These are phyloP conservation scores for Chrysocyon brachyurus DNA, from an alignment of 2,797 vertebrate genomes.

Conservation along the genomic window DNA sequence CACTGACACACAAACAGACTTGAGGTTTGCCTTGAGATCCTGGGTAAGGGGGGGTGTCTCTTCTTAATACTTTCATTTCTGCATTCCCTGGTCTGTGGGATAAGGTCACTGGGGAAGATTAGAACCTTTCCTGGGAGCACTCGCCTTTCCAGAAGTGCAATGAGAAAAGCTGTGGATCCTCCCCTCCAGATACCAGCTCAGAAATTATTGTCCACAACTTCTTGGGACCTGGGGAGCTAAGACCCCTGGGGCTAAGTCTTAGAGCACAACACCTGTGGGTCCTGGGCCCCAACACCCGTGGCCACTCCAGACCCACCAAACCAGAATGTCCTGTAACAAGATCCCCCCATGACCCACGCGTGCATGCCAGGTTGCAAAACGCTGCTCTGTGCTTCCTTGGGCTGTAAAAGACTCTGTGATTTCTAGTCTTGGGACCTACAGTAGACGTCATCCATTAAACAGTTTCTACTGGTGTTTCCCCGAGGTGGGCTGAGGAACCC, in stretches of 20 bases:
- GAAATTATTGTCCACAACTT: not conserved
- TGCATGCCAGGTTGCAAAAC: accelerated
- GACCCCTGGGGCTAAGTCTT: accelerated
- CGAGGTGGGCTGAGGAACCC: not conserved
- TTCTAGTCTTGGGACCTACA: not conserved
- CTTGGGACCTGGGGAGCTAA: accelerated
- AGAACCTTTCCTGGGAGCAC: not conserved
- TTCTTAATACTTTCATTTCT: accelerated
- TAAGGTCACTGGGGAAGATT: not conserved
- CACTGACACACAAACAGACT: not conserved
- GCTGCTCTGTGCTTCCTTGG: accelerated
- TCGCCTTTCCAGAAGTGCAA: not conserved
- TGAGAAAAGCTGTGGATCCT: not conserved
- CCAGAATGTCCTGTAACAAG: not conserved
- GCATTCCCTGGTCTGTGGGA: not conserved
- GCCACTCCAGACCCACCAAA: no score
- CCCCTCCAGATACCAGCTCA: no score
- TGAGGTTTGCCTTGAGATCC: not conserved
- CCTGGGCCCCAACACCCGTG: not conserved
- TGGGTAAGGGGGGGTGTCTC: not conserved
- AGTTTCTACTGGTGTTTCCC: not conserved
- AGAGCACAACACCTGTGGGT: no score
- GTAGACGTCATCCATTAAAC: accelerated
- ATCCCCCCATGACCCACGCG: accelerated
- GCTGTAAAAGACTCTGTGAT: not conserved